Conservation (phyloP, 2,797 vertebrate genomes). For the Pyrocephalus nanus region DNA sequence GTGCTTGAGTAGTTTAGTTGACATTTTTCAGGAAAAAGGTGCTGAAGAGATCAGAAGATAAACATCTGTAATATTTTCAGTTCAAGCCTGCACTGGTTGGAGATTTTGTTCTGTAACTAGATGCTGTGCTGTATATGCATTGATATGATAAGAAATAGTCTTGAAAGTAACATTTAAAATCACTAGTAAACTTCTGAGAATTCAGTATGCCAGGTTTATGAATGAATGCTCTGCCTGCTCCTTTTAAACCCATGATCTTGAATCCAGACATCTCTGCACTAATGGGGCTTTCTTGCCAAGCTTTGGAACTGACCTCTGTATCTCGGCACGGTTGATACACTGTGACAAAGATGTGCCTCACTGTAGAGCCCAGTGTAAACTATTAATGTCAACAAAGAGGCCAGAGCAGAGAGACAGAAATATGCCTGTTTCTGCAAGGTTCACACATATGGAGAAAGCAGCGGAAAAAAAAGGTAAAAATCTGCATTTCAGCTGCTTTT, state of each 20-base stretch:
- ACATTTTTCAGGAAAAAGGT: neutral
- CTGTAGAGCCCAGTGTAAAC: neutral
- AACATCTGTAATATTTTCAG: neutral
- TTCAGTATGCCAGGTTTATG: neutral
- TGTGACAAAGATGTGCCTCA: neutral
- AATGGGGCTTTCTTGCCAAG: neutral
- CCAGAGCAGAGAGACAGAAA: neutral
- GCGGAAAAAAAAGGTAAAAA: neutral
- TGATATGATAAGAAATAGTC: conserved; percentile 17
- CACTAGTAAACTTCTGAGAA: neutral
- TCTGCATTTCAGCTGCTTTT: neutral
- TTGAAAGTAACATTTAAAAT: neutral
- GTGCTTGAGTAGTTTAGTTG: neutral
- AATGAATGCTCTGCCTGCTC: neutral
- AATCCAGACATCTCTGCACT: neutral
- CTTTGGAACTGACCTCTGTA: neutral
- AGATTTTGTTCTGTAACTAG: neutral
- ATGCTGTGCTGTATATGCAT: neutral
- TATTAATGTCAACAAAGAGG: neutral
- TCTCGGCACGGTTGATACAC: neutral
- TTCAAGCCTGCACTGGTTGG: neutral
- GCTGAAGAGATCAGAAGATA: neutral
- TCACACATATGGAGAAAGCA: neutral
- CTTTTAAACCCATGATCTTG: neutral
- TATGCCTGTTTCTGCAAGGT: neutral